Evolutionary conservation across 2,797 vertebrate genomes (phyloP).

Genomic region (Mastacembelus armatus): DNA sequence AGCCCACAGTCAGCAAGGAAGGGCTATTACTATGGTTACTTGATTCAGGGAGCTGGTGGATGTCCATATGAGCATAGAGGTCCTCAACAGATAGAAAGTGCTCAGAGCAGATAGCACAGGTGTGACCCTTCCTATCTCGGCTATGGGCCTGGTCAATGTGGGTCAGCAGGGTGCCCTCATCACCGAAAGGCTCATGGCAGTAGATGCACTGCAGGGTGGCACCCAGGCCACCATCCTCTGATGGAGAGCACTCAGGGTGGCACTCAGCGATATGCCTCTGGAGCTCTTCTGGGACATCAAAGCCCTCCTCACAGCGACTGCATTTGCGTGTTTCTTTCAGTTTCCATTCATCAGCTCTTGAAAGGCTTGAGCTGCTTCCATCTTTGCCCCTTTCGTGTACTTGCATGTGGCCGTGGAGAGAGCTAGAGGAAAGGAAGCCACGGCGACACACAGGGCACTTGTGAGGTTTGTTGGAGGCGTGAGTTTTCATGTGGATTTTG

Average conservation of each 20-base stretch:
- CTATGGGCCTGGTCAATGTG: constrained; percentile 96
- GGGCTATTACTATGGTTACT: constrained; percentile 99
- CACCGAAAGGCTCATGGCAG: constrained; percentile 96
- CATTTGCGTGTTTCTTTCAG: constrained; percentile 97
- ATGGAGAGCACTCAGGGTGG: constrained; percentile 96
- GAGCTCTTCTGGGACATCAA: constrained; percentile 97
- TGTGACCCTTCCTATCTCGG: constrained; percentile 91
- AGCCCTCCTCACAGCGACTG: constrained; percentile 98
- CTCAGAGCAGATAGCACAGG: constrained; percentile 95
- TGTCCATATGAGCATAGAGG: constrained; percentile 97
- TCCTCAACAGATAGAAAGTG: constrained; percentile 95
- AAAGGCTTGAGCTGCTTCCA: constrained; percentile 87
- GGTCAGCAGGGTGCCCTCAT: constrained; percentile 92
- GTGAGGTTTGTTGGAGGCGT: constrained; percentile 99
- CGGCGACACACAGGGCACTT: constrained; percentile 98
- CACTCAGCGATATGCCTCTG: constrained; percentile 98
- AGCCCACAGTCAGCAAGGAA: constrained; percentile 94
- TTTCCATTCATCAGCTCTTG: constrained; percentile 94
- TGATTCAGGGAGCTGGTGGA: constrained; percentile 96
- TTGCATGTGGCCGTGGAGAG: constrained; percentile 98
- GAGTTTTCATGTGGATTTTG: constrained; percentile 99
- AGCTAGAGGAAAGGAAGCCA: constrained; percentile 96
- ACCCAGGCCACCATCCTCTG: constrained; percentile 87
- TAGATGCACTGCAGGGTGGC: constrained; percentile 95
- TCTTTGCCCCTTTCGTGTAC: constrained; percentile 97